Base-by-base conservation (phyloP, 2,797 vertebrate species). In the Neomorphus geoffroyi region DNA sequence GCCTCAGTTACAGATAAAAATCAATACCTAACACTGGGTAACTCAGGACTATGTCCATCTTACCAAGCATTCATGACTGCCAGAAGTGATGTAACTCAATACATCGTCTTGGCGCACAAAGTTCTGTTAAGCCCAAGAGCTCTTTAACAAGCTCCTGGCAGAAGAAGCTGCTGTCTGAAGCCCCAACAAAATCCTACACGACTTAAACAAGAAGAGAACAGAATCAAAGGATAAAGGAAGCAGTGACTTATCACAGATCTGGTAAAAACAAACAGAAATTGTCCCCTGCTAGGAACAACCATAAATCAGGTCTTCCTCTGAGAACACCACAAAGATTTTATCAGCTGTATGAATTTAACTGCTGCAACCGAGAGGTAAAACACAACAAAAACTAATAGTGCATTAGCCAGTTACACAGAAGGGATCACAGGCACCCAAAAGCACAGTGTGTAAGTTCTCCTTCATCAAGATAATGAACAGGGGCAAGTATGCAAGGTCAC, bases 41-140 rank as follows among this genome's bases (percentile, higher is more conserved):
- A 83, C 35, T 62, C 58, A 39, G 73, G 27, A 27, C 54, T 7
- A 1, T 0, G 5, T 3, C 37, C 32, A 37, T 37, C 65, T 51
- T 30, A 30, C 17, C 45, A n/a, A 46, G 72, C 61, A 18, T 3
- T 19, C 48, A 15, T 3, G 0, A 65, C 12, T n/a, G 46, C 84
- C 84, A 75, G n/a, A 66, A 65, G 18, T 24, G 70, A 94, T 66
- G 80, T 57, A 86, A 23, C 50, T 53, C 33, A 28, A 51, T 13
- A 5, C 7, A 7, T 17, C 10, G 35, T 4, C n/a, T 39, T 4
- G 0, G 28, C 9, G 3, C 4, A 11, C 50, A 37, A 18, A 71
- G 61, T 16, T 60, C n/a, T 10, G 45, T 16, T 56, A 46, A 85
- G 87, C 35, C 57, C n/a, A 58, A 50, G 43, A 74, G 90, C 70